Evolutionary conservation across 2,888 invertebrate genomes (phyloP).

Genomic region (Campoplex nolae): DNA sequence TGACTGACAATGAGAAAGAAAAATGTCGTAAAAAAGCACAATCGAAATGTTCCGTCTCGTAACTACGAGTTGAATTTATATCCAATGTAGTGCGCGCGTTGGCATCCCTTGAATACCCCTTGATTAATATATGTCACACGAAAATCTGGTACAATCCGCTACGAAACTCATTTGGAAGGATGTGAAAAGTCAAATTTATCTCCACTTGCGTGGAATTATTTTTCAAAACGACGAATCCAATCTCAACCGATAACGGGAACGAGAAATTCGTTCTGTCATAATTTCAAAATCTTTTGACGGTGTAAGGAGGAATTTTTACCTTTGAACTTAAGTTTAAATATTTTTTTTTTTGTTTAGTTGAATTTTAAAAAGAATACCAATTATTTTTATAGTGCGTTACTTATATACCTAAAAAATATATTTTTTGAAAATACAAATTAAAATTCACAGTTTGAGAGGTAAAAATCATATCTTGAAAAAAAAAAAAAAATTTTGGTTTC

Average conservation of each 20-base stretch:
- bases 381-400: slow-evolving; percentile 7
- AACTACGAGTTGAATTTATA: slow-evolving; percentile 44
- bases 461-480: neutral
- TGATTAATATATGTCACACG: slow-evolving; percentile 43
- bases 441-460: neutral
- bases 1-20: slow-evolving; percentile 9
- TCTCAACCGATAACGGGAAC: neutral
- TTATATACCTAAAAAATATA: neutral
- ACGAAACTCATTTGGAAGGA: neutral
- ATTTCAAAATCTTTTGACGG: neutral
- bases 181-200: slow-evolving; percentile 17
- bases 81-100: slow-evolving; percentile 49
- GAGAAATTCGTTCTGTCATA: neutral
- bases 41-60: slow-evolving; percentile 54
- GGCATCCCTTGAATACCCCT: slow-evolving; percentile 2
- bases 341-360: neutral
- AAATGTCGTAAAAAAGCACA: slow-evolving; percentile 54
- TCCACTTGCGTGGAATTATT: neutral
- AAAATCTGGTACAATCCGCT: slow-evolving; percentile 52
- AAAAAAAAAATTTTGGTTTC: neutral
- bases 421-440: neutral
- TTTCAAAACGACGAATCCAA: neutral
- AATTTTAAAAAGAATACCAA: neutral
- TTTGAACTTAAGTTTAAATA: neutral
- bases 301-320: neutral